A percentile compares a stretch with the other conserved stretches of the same genome.
Conservation (phyloP, 2,113 vertebrate species). For the Blennius ocellaris region DNA sequence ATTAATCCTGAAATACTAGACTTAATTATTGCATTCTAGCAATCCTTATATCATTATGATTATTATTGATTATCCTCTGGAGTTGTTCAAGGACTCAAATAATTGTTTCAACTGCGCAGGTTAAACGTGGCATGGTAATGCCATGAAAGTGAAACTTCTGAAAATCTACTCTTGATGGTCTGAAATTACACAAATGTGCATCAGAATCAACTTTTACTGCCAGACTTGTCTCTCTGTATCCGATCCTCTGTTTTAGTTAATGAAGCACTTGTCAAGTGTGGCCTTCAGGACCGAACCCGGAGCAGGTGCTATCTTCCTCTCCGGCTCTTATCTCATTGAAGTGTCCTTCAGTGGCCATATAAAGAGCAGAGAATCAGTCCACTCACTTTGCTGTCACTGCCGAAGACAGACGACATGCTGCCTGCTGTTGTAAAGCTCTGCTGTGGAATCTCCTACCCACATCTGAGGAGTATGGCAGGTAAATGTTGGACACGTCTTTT, state of each 20-base stretch:
- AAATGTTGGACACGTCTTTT: slow-evolving; percentile 23
- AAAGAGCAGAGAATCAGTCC: slow-evolving; percentile 56
- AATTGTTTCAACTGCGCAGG: neutral
- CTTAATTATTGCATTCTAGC: too few species aligned
- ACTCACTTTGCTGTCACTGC: slow-evolving; percentile 40
- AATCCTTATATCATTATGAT: too few species aligned
- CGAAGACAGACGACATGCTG: slow-evolving; percentile 76
- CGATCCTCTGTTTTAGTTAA: slow-evolving; percentile 10
- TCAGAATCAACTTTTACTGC: neutral
- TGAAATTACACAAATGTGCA: too few species aligned
- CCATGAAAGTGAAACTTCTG: too few species aligned
- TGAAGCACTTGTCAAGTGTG: slow-evolving; percentile 29
- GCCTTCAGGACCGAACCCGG: slow-evolving; percentile 74
- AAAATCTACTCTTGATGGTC: too few species aligned
- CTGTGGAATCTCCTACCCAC: slow-evolving; percentile 87
- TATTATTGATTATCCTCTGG: neutral
- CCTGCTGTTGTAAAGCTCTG: slow-evolving; percentile 86
- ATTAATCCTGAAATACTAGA: too few species aligned
- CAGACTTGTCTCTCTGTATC: neutral
- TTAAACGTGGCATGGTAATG: neutral
- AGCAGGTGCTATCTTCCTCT: slow-evolving; percentile 69
- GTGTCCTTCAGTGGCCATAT: slow-evolving; percentile 81
- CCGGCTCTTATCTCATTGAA: slow-evolving; percentile 72
- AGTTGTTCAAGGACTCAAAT: neutral
- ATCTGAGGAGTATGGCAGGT: slow-evolving; percentile 81